Evolutionary conservation across 1,140 invertebrate species (phyloP), one percentile per base, ranked within the genome.

Genomic region (Drosophila subpulchrella): DNA sequence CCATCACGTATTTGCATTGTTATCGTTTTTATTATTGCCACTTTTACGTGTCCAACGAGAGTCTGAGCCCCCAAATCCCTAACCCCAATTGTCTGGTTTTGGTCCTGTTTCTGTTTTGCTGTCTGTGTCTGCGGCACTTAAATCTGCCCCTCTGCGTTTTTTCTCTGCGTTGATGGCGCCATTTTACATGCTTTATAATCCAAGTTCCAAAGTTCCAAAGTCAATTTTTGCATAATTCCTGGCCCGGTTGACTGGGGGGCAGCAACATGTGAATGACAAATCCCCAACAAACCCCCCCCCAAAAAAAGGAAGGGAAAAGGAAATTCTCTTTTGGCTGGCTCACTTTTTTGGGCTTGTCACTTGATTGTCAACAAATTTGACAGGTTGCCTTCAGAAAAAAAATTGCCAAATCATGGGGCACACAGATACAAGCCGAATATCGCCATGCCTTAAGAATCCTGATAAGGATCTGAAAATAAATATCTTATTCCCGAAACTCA

Each of bases 11-110:
- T 68, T 61, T 77, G 74, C 75, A 77, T 77, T 77, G 75, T 77
- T 77, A 77, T 77, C 75, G 75, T 77, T 77, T 77, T 77, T 77
- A 77, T 77, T 77, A 77, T 77, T 77, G 75, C 75, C 75, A 44
- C 74, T 77, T 70, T 68, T 77, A 77, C 75, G 75, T 77, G 75
- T 57, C 44, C 60, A 54, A 34, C 34, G 36, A 63, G 42, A 46
- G 17, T 6, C 0, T 8, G 15, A 30, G 2, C 59, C 12, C 27
- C 20, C 20, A 6, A 27, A 6, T 6, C 44, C 41, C 51, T 42
- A 53, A 71, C 68, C 68, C 66, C 68, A 50, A 72, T 71, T 72
- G 68, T 71, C 65, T 58, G 42, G 42, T 12, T 24, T 5, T 3
- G 10, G 3, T 24, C 15, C 42, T 12, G n/a, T 20, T 11, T 32